A percentile compares a stretch with the other conserved stretches of the same genome.
Evolutionary conservation across 1,140 invertebrate species (phyloP).

Genomic region (Spodoptera litura): DNA sequence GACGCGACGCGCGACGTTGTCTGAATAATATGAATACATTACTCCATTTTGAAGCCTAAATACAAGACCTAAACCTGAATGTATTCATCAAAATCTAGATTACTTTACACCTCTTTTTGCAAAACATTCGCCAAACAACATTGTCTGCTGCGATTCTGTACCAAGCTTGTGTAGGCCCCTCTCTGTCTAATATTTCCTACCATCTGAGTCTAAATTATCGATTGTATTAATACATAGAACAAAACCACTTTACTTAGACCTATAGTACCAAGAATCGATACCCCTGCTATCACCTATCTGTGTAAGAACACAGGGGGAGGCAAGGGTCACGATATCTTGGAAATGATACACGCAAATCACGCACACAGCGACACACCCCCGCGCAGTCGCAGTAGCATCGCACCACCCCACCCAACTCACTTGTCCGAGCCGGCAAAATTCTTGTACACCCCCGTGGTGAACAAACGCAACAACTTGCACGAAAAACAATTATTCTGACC

Average conservation of each 20-base stretch:
- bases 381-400: conserved; percentile 70
- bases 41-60: too few species aligned
- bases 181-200: conserved; percentile 80
- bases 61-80: too few species aligned
- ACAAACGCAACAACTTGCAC: conserved; percentile 79
- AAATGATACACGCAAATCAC: conserved; percentile 72
- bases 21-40: too few species aligned
- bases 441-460: conserved; percentile 76
- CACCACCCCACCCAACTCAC: conserved; percentile 76
- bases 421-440: conserved; percentile 80
- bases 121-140: conserved; percentile 24
- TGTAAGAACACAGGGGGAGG: conserved; percentile 53
- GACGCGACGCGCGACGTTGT: too few species aligned
- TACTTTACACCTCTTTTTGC: conserved; percentile 23
- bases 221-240: conserved; percentile 76
- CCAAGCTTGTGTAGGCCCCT: conserved; percentile 66
- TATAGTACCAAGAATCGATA: conserved; percentile 57
- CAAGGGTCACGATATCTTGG: conserved; percentile 62
- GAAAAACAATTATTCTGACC: conserved; percentile 56
- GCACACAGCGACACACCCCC: conserved; percentile 65
- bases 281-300: conserved; percentile 46
- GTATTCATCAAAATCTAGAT: not conserved
- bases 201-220: conserved; percentile 80
- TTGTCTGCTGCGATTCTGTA: conserved; percentile 48
- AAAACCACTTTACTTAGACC: conserved; percentile 64